These are phyloP conservation scores for Lethenteron camtschaticum DNA, from an alignment of 2,113 vertebrate species.

Conservation along the genomic window DNA sequence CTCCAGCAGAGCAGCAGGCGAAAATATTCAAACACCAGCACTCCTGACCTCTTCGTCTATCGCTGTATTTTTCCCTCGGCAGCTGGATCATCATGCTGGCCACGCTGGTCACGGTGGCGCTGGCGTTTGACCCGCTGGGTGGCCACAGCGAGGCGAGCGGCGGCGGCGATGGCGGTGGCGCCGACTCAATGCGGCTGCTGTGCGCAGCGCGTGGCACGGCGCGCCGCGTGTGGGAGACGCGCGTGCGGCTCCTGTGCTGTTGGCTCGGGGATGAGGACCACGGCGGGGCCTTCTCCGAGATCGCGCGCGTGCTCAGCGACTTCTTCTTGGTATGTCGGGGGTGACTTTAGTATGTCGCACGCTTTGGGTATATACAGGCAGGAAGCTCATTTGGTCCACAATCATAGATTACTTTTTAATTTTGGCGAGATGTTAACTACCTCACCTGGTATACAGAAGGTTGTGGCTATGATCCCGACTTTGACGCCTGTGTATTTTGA, in stretches of 20 bases:
- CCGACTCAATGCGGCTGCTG: constrained; percentile 41
- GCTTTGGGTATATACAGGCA: too few relatives aligned
- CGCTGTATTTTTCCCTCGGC: constrained; percentile 10
- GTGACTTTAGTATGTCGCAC: too few relatives aligned
- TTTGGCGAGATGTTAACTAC: too few relatives aligned
- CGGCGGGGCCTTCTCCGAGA: constrained; percentile 57
- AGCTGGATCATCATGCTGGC: constrained; percentile 72
- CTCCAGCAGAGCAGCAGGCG: too few relatives aligned
- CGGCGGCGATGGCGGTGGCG: constrained; percentile 45
- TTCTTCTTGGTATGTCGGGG: constrained; percentile 55
- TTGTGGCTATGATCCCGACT: too few relatives aligned
- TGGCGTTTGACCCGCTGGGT: constrained; percentile 77
- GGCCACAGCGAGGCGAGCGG: constrained; percentile 38
- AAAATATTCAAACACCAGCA: too few relatives aligned
- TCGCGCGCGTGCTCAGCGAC: constrained; percentile 45
- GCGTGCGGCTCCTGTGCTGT: constrained; percentile 60
- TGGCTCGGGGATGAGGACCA: constrained; percentile 54
- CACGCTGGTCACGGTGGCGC: constrained; percentile 36
- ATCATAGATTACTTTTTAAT: too few relatives aligned
- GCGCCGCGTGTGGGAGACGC: constrained; percentile 57
- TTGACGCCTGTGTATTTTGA: too few relatives aligned
- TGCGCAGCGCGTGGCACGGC: constrained; percentile 46
- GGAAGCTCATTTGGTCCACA: too few relatives aligned
- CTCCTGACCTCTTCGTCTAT: too few relatives aligned
- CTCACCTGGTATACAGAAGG: too few relatives aligned